Percentiles rank a stretch among this genome's conserved stretches.
These are phyloP conservation scores for Pseudolycoriella hygida DNA, from an alignment of 2,888 invertebrate species.

Conservation along the genomic window DNA sequence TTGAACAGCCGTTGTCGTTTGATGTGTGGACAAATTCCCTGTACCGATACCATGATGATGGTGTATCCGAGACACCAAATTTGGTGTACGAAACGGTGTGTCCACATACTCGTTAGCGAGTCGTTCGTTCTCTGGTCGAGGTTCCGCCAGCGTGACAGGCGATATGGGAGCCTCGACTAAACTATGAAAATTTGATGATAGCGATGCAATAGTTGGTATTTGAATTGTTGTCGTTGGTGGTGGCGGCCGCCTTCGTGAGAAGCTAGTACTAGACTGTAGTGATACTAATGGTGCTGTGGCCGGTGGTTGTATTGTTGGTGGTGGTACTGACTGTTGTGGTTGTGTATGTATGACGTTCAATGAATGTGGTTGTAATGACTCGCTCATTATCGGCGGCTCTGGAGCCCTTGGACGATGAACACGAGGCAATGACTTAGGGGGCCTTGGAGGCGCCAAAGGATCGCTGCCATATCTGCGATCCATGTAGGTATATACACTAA, in stretches of 20 bases:
- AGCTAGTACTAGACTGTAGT: conserved; percentile 20
- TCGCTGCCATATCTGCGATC: conserved; percentile 58
- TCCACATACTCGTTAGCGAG: conserved; percentile 88
- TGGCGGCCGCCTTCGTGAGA: conserved; percentile 23
- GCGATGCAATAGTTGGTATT: conserved; percentile 16
- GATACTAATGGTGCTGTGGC: conserved; percentile 20
- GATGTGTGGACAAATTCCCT: conserved; percentile 14
- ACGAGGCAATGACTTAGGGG: conserved; percentile 55
- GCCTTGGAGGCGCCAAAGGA: conserved; percentile 57
- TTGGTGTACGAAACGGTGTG: conserved; percentile 50
- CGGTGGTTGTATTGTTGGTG: conserved; percentile 9
- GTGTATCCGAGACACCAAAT: conserved; percentile 29
- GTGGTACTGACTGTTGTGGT: conserved; percentile 4
- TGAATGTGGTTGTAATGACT: conserved; percentile 14
- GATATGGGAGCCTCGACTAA: conserved; percentile 23
- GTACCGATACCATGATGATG: conserved; percentile 7
- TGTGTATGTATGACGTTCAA: neutral
- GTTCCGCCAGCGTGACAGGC: conserved; percentile 40
- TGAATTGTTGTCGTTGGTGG: conserved; percentile 13
- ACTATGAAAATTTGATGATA: conserved; percentile 12
- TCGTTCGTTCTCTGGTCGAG: conserved; percentile 73
- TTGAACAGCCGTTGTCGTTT: conserved; percentile 4
- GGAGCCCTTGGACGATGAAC: conserved; percentile 40
- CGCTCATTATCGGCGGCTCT: conserved; percentile 37
- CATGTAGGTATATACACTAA: conserved; percentile 34